Percentiles rank a stretch among this genome's conserved stretches.
phyloP scores from a whole-genome alignment of 2,797 vertebrate species.

The Peromyscus eremicus region DNA sequence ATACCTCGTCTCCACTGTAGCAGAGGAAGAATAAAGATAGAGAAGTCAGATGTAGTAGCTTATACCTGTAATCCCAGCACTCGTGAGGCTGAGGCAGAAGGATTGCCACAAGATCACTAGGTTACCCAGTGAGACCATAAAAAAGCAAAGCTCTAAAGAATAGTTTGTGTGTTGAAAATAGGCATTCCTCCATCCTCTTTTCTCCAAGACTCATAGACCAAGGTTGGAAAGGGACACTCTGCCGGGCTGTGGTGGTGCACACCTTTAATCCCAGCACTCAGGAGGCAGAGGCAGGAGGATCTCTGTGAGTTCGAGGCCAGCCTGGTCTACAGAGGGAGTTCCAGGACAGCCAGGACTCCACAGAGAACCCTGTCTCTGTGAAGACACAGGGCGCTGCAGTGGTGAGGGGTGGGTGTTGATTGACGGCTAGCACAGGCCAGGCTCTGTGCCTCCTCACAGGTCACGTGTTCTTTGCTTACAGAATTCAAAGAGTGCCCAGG shows the following conservation, averaged over 20 bases:
- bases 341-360: neutral
- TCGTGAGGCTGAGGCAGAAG: neutral
- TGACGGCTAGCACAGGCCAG: neutral
- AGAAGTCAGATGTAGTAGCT: neutral
- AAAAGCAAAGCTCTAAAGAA: neutral
- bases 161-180: constrained; percentile 12
- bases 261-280: neutral
- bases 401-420: neutral
- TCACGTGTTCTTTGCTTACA: constrained; percentile 86
- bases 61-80: neutral
- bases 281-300: neutral
- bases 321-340: neutral
- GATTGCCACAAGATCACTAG: neutral
- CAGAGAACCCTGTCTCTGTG: neutral
- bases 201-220: neutral
- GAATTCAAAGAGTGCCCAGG: constrained; percentile 96
- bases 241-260: neutral
- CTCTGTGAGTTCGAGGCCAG: neutral
- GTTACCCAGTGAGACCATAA: neutral
- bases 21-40: neutral
- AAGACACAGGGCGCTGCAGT: neutral
- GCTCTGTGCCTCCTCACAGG: neutral
- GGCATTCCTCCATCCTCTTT: neutral
- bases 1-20: neutral
- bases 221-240: neutral